phyloP scores from a whole-genome alignment of 1,140 invertebrate genomes.

The Heliconius congener region DNA sequence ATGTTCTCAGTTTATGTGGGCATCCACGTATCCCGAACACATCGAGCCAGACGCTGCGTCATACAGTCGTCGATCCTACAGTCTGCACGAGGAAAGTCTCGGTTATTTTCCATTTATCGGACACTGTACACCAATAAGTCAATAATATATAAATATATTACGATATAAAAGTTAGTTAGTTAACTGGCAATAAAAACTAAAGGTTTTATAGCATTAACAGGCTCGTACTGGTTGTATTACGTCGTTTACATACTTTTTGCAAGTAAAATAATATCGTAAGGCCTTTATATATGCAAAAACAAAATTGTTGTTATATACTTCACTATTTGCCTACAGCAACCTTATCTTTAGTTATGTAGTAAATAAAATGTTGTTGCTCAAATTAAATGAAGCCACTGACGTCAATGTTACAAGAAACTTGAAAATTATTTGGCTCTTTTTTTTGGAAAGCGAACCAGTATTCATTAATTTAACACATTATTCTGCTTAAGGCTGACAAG shows the following conservation, averaged over 20 bases:
- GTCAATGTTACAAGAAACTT: neutral
- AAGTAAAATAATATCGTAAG: neutral
- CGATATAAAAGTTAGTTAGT: neutral
- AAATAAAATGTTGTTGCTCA: constrained; percentile 3
- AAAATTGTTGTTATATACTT: neutral
- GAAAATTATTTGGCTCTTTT: constrained; percentile 1
- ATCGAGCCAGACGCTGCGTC: constrained; percentile 36
- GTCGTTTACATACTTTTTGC: neutral
- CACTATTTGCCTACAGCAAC: neutral
- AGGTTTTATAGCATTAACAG: neutral
- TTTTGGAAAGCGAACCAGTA: constrained; percentile 19
- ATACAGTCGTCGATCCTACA: constrained; percentile 25
- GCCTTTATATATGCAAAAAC: too few relatives aligned
- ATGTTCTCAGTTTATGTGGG: constrained; percentile 14
- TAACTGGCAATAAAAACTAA: neutral
- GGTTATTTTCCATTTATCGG: constrained; percentile 37
- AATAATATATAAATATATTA: constrained; percentile 1
- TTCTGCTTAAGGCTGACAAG: constrained; percentile 25
- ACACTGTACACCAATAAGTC: constrained; percentile 4
- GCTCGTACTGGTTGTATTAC: neutral
- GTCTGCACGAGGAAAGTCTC: constrained; percentile 23
- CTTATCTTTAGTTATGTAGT: neutral
- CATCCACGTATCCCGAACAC: constrained; percentile 30
- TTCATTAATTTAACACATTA: constrained; percentile 27
- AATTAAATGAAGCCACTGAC: constrained; percentile 11